Base-by-base conservation (phyloP, 2,888 invertebrate species). In the Hesperia comma region DNA sequence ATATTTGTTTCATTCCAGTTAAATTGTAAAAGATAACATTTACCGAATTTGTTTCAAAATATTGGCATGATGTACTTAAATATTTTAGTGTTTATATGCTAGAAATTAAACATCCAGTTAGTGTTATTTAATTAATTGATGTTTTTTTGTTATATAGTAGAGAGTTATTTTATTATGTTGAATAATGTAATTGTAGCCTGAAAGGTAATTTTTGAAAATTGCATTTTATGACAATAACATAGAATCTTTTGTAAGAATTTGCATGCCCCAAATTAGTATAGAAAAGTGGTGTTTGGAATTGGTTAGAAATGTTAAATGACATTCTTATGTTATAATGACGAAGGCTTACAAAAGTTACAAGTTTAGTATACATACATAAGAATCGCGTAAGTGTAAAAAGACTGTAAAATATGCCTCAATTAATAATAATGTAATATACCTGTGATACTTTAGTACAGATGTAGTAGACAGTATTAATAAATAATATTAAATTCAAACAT, bases 391-490 rank as follows among this genome's bases (percentile, higher is more conserved):
- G 54, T 54, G 40, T 32, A 43, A 17, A 58, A 53, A 57, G 64
- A 58, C 64, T 64, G 58, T 41, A 64, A 51, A 37, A 26, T 51
- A 46, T 64, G 26, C 53, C 64, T 49, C 49, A 32, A 53, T 53
- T 53, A 61, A 51, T 41, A 61, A 14, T 33, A 15, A 33, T 53
- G n/a, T 40, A 14, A 62, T 54, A 63, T 62, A 75, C 78, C 84
- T 86, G 86, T 86, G 86, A 86, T 86, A 86, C 74, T 75, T 70
- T 75, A 81, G 79, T 81, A 79, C 68, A 70, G 66, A 62, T 54
- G 17, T 55, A 60, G 41, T 21, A 32, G 26, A 21, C 61, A 61
- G 67, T 32, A 63, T 58, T 55, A 67, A 68, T 68, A 71, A 61
- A 56, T 43, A 63, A 64, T 63, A 43, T 26, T 37, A 61, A 40